Base-by-base conservation (phyloP, 2,888 invertebrate species). In the Chloroclysta siterata region DNA sequence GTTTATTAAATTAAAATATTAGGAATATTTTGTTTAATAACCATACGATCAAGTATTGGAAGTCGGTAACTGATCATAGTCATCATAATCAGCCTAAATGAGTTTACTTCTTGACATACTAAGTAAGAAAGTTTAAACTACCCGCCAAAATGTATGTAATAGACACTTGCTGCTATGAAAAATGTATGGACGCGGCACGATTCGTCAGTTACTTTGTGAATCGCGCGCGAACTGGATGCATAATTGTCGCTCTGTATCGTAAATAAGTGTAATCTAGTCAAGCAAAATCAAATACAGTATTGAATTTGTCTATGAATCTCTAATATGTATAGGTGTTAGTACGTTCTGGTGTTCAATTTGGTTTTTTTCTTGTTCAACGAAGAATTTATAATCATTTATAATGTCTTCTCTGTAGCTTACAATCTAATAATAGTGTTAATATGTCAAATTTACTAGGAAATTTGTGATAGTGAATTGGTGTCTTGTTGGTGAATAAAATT, bases 191-290 rank as follows among this genome's bases (percentile, higher is more conserved):
- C 6, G 33, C 33, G 6, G 10, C 11, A 11, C 2, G 3, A 33
- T 5, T 14, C 14, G 36, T 56, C 48, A 66, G 62, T 66, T 56
- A n/a, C 11, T 47, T 10, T 22, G 36, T 44, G 17, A 28, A 50
- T 42, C 52, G 48, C 61, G 59, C 62, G 53, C 44, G 59, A 14
- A 15, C n/a, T 28, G 33, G 53, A 41, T 53, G 59, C 39, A 41
- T 14, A 13, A 36, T n/a, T n/a, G 11, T 50, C 15, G 42, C 33
- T 60, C 46, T 13, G 39, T 36, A 11, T 28, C 28, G 50, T 52
- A 44, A 41, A 44, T 11, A 39, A 11, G 11, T 11, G 15, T 41
- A 44, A 15, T 8, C 6, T 15, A 44, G 8, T 44, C 44, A 44
- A 15, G 14, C 6, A 8, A 6, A 7, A 15, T 8, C 15, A 44